Percentiles rank a stretch among this genome's conserved stretches.
Evolutionary conservation across 1,140 invertebrate genomes (phyloP).

Genomic region (Grapholita molesta): DNA sequence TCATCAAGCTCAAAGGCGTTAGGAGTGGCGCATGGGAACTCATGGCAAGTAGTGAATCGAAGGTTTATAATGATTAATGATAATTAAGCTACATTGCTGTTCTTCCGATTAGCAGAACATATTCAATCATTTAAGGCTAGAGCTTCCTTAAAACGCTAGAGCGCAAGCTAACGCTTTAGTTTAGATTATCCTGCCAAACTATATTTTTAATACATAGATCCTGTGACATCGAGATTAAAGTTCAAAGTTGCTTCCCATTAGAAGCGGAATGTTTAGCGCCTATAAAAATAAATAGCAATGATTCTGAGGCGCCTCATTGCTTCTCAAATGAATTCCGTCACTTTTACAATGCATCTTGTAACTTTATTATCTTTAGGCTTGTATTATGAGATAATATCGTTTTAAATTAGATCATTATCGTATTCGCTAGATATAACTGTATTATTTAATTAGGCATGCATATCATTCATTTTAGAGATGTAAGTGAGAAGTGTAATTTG

Average conservation of each 20-base stretch:
- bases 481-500: neutral
- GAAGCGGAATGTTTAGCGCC: neutral
- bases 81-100: no score
- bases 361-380: slow-evolving; percentile 11
- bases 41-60: no score
- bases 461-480: slow-evolving; percentile 6
- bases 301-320: neutral
- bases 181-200: slow-evolving; percentile 1
- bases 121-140: neutral
- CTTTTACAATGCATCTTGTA: neutral
- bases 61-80: no score
- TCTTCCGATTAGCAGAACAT: neutral
- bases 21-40: no score
- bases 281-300: slow-evolving; percentile 5
- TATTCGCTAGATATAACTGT: neutral
- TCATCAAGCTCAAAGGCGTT: no score
- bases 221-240: slow-evolving; percentile 4
- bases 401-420: neutral
- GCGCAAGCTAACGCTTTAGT: slow-evolving; percentile 1
- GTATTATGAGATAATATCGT: slow-evolving; percentile 1
- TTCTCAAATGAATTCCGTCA: slow-evolving; percentile 6
- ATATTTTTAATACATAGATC: neutral
- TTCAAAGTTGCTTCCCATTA: neutral
- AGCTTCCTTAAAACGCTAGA: neutral
- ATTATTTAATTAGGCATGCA: slow-evolving; percentile 16